Conservation (phyloP, 2,888 invertebrate species). For the Agriotes lineatus region DNA sequence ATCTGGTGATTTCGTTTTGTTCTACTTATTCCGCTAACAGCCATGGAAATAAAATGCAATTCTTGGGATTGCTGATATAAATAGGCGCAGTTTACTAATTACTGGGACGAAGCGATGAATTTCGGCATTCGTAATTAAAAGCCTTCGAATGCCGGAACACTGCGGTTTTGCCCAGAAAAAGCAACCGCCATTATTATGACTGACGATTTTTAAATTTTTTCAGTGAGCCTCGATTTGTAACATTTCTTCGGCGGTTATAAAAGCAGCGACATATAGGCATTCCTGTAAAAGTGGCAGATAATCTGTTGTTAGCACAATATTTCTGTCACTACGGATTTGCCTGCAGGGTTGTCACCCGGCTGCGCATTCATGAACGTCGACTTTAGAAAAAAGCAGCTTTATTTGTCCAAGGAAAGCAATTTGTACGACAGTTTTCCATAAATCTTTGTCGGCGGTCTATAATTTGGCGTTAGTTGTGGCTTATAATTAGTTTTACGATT, state of each 20-base stretch:
- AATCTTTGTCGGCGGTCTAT: constrained; percentile 24
- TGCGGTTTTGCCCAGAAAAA: neutral
- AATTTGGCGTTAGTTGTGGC: constrained; percentile 34
- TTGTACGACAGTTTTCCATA: constrained; percentile 17
- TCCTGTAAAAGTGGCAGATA: neutral
- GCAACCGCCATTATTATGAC: too few relatives aligned
- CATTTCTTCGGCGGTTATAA: too few relatives aligned
- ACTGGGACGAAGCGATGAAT: neutral
- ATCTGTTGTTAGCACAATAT: neutral
- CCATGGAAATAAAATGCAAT: constrained; percentile 21
- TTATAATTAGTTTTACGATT: constrained; percentile 38
- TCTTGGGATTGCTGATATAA: constrained; percentile 23
- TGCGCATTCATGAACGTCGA: neutral
- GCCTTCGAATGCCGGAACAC: neutral
- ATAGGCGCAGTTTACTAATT: constrained; percentile 31
- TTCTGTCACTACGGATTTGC: constrained; percentile 5
- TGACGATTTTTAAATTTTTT: too few relatives aligned
- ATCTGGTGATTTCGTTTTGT: constrained; percentile 24
- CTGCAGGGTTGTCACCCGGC: neutral
- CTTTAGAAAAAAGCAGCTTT: neutral
- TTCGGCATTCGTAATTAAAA: constrained; percentile 18
- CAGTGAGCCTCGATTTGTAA: neutral
- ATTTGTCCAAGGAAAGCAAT: constrained; percentile 15
- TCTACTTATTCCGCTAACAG: constrained; percentile 17
- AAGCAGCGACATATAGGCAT: neutral